These are phyloP conservation scores for Steatornis caripensis DNA, from an alignment of 2,113 vertebrate species.

Conservation along the genomic window DNA sequence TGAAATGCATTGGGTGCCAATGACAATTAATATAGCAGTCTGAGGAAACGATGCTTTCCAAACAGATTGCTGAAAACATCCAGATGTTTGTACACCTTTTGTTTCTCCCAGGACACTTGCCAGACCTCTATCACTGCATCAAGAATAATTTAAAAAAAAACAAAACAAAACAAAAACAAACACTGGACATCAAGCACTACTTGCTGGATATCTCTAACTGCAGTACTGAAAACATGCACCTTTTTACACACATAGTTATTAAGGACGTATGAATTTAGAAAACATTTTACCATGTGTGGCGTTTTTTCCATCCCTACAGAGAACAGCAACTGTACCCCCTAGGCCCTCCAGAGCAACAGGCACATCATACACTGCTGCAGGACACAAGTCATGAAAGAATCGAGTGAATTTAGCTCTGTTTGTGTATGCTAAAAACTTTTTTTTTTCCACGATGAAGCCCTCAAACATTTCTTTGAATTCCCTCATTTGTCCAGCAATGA, in stretches of 20 bases:
- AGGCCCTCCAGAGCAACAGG: not conserved
- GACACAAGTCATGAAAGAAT: not conserved
- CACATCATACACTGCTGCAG: not conserved
- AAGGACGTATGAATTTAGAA: not conserved
- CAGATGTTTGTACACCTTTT: not conserved
- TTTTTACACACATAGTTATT: not conserved
- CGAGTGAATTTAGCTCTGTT: not conserved
- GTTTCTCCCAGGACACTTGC: not conserved
- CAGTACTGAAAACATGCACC: not conserved
- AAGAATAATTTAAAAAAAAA: not conserved
- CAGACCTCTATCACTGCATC: not conserved
- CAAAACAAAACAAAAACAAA: not conserved
- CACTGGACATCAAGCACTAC: not conserved
- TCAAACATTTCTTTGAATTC: not conserved
- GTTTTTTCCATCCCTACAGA: not conserved
- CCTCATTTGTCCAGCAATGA: not conserved
- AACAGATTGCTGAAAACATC: not conserved
- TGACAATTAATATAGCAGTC: not conserved
- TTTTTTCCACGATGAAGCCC: not conserved
- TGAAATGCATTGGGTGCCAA: not conserved
- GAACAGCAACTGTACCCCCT: not conserved
- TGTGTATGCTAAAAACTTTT: not conserved
- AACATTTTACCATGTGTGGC: accelerated
- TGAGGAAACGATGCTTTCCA: not conserved
- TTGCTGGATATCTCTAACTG: not conserved